Evolutionary conservation across 1,140 invertebrate species (phyloP), one percentile per base, ranked within the genome.

Genomic region (Glossosoma conforme): DNA sequence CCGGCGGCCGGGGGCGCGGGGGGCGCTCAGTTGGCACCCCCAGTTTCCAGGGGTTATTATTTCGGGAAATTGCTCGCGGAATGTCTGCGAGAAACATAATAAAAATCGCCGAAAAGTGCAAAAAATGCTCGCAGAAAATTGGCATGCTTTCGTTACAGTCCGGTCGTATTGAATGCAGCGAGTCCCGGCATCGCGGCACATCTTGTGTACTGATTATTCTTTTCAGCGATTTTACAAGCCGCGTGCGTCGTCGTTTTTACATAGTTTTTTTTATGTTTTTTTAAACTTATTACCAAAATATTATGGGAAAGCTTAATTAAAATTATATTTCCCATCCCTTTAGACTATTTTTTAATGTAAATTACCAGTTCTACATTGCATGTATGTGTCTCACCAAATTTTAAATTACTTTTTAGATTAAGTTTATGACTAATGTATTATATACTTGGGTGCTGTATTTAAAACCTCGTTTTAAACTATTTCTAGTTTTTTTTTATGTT

Each of bases 131-230:
- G 17, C 36, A 38, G 46, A 50, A 50, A 56, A 52, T 56, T 56
- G 54, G 48, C 54, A 56, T 37, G 41, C 35, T 56, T 37, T 46
- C 38, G 37, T 40, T 30, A 47, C 38, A 41, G 51, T 44, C 43
- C 48, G 38, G 52, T 54, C 44, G n/a, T 47, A 47, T 56, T 51
- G 38, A 48, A 52, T 47, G 48, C n/a, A n/a, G n/a, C n/a, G n/a
- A 4, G 4, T 20, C 19, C 15, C 17, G 13, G 28, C 14, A 11
- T 15, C 42, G 5, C 2, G 17, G 21, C 21, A 11, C 24, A 18
- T 18, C 18, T 8, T 10, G 20, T 5, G 14, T 8, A 10, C 38
- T 14, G 14, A 41, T 21, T 18, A 21, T 30, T 18, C 43, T 6
- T 20, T 24, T 24, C 15, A 14, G 13, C 15, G 44, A 46, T 46